Base-by-base conservation (phyloP, 2,113 vertebrate genomes). In the Hirundichthys speculiger region DNA sequence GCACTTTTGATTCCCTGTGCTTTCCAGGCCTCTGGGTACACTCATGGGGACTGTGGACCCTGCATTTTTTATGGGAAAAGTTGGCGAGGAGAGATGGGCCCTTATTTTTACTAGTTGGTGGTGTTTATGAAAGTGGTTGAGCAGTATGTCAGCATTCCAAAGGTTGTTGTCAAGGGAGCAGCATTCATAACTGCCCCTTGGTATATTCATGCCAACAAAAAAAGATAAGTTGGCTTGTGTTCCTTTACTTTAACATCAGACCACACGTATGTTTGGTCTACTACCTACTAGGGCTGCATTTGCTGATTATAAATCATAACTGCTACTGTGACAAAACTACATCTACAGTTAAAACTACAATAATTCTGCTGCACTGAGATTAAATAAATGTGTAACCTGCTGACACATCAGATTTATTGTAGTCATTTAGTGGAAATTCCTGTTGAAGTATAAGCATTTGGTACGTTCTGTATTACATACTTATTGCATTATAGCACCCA, bases 121-220 rank as follows among this genome's bases (percentile, higher is more conserved):
- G 46, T 73, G 75, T 84, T 91, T 87, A 80, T 65, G 64, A 86
- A 88, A 69, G 80, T 68, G 65, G 73, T 62, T 54, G 34, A 76
- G 69, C 47, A 24, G 68, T 76, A 52, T 82, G 75, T 87, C 73
- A 80, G 79, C 87, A 86, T 90, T 86, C 81, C 79, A 69, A 64
- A 84, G 82, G 73, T 78, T 70, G 75, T 86, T 83, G 74, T 86
- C 61, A 58, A 60, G 73, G 82, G 51, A 87, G 69, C 56, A 47
- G 51, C 30, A 25, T 82, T 75, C 65, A 75, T 79, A 77, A 87
- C 71, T 80, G 64, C 46, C 61, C 18, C 27, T 71, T 43, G 55
- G 67, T 82, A 60, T 76, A 21, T 78, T 56, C 47, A 27, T 64
- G 60, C 70, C 73, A 80, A 45, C 21, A 78, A 79, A 85, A 79